Percentiles rank a stretch among this genome's conserved stretches.
These are phyloP conservation scores for Luperina nickerlii DNA, from an alignment of 2,888 invertebrate genomes.

Conservation along the genomic window DNA sequence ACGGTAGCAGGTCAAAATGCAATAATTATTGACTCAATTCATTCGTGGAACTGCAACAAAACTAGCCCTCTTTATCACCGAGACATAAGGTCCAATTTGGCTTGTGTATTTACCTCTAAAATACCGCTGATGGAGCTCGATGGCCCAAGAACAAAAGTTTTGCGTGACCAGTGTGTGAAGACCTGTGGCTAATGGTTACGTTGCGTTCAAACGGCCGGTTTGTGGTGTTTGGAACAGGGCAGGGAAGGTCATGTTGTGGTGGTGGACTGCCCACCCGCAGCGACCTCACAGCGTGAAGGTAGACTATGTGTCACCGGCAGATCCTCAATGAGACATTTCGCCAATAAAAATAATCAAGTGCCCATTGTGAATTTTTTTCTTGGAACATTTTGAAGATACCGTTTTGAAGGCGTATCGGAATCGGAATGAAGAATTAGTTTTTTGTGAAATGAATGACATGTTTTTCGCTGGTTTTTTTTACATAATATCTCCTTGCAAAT, in stretches of 20 bases:
- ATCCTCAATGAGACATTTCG: conserved; percentile 73
- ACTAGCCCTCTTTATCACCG: conserved; percentile 44
- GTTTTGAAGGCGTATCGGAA: conserved; percentile 37
- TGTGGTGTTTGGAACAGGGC: conserved; percentile 48
- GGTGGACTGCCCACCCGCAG: conserved; percentile 82
- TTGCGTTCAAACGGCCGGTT: conserved; percentile 37
- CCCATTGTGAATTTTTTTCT: conserved; percentile 65
- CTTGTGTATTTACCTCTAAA: conserved; percentile 51
- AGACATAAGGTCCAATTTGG: conserved; percentile 62
- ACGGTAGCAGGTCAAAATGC: conserved; percentile 76
- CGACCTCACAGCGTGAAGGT: conserved; percentile 73
- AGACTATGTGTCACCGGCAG: conserved; percentile 80
- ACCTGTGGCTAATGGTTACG: conserved; percentile 67
- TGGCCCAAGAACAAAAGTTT: conserved; percentile 76
- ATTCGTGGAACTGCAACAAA: conserved; percentile 70
- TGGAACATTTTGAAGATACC: conserved; percentile 50
- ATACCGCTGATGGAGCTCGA: conserved; percentile 70
- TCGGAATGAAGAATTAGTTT: conserved; percentile 28
- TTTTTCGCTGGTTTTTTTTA: neutral
- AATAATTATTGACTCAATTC: conserved; percentile 75
- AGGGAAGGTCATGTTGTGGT: conserved; percentile 66
- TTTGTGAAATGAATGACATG: neutral
- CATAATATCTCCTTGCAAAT: neutral
- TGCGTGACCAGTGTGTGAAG: conserved; percentile 67
- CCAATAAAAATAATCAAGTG: conserved; percentile 77